Evolutionary conservation across 2,888 invertebrate genomes (phyloP), one percentile per base, ranked within the genome.

Genomic region (Volucella inanis): DNA sequence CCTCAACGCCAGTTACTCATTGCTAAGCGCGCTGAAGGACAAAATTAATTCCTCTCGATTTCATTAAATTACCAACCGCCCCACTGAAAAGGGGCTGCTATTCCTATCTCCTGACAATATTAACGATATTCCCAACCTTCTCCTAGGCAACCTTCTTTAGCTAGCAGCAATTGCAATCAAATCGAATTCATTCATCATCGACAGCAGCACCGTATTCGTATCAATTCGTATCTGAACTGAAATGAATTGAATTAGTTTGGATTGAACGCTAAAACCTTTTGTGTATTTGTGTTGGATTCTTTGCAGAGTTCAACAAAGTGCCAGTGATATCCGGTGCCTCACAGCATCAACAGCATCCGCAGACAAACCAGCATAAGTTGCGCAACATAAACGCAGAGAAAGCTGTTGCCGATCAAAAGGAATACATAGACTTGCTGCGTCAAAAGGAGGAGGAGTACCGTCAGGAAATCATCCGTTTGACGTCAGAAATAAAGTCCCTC

Each of bases 371-470:
- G 49, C 87, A 87, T 65, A 88, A 88, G 59, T 68, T 87, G 57
- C 84, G 87, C 47, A 88, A 87, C 55, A 88, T 87, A 50, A 88
- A 88, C 72, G 79, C 87, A 1, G 87, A 89, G 59, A 81, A 80
- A 50, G 76, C 76, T 47, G 85, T 52, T 50, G 87, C 87, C 38
- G 87, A 89, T 55, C 88, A 89, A 61, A 89, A 92, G 71, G 92
- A 92, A 59, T 93, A 93, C 88, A 93, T 93, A 55, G 93, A 92
- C 87, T 91, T 94, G 15, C 88, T 94, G 68, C 94, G 93, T 87
- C 94, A 94, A 87, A 90, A 94, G 8, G 94, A 94, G 89, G 94
- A 94, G 87, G 94, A 94, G 89, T 94, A 93, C 87, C 91, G 93
- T 55, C 93, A 93, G 77, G 94, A 94, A 91, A 93, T 95, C 45